phyloP scores from a whole-genome alignment of 2,888 invertebrate species.

The Chalcis sispes region DNA sequence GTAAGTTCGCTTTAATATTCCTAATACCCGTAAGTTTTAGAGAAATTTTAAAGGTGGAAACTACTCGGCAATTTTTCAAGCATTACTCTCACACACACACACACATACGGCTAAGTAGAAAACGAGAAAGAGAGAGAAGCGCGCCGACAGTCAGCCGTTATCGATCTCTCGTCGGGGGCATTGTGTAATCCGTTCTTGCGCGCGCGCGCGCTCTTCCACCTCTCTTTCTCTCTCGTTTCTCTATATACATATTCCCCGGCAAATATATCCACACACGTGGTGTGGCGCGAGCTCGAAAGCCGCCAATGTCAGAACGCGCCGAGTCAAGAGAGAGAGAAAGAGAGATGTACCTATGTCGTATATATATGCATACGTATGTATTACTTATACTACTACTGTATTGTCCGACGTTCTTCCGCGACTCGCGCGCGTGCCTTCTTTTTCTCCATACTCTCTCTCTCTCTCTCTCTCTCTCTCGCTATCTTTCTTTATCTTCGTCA shows the following conservation, averaged over 20 bases:
- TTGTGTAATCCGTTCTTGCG: constrained; percentile 43
- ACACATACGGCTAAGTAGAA: no score
- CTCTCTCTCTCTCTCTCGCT: not conserved
- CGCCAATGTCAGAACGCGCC: constrained; percentile 48
- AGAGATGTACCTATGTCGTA: not conserved
- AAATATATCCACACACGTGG: not conserved
- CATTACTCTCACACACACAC: not conserved
- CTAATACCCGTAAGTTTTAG: no score
- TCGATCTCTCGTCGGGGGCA: constrained; percentile 44
- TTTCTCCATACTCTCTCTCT: not conserved
- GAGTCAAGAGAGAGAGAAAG: no score
- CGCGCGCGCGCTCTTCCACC: not conserved
- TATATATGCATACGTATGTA: not conserved
- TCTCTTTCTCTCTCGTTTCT: not conserved
- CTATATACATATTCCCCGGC: not conserved
- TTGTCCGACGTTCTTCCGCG: not conserved
- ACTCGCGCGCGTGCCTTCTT: not conserved
- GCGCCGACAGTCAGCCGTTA: constrained; percentile 34
- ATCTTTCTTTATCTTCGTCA: no score
- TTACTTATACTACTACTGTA: not conserved
- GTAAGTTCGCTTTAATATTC: no score
- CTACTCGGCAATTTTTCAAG: no score
- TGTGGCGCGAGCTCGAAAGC: constrained; percentile 31
- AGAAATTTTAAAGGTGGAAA: no score
- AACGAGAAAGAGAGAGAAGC: not conserved